Conservation (phyloP, 2,113 vertebrate genomes). For the Sinocyclocheilus grahami region DNA sequence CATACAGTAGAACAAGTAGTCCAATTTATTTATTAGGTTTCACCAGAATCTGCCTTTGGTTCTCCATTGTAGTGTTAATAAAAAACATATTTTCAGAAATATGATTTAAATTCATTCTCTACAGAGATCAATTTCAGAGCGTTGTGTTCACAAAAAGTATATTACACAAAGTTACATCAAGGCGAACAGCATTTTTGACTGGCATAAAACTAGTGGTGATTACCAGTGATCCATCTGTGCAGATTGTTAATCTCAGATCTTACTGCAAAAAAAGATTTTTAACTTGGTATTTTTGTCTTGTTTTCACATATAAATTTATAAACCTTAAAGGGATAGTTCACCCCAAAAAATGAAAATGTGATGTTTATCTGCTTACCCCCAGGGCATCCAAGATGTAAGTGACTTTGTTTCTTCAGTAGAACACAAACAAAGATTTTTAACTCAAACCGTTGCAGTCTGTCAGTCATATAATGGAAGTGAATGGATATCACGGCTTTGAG, state of each 20-base stretch:
- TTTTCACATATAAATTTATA: too few species aligned
- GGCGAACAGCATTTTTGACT: background rate
- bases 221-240: background rate
- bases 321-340: too few species aligned
- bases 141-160: background rate
- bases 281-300: too few species aligned
- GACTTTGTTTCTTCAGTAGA: too few species aligned
- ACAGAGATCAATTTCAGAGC: background rate
- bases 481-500: too few species aligned
- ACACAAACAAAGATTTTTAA: too few species aligned
- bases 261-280: too few species aligned
- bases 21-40: background rate
- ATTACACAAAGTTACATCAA: background rate
- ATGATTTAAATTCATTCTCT: background rate
- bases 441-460: too few species aligned
- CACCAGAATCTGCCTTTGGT: background rate
- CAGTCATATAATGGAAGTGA: too few species aligned
- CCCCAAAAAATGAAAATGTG: too few species aligned
- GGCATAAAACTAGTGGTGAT: background rate
- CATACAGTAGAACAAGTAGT: background rate
- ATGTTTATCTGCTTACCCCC: too few species aligned
- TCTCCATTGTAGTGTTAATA: background rate
- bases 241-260: background rate
- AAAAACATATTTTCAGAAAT: background rate
- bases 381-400: too few species aligned